phyloP scores from a whole-genome alignment of 2,113 vertebrate species.

The Ptychochromis oligacanthus region DNA sequence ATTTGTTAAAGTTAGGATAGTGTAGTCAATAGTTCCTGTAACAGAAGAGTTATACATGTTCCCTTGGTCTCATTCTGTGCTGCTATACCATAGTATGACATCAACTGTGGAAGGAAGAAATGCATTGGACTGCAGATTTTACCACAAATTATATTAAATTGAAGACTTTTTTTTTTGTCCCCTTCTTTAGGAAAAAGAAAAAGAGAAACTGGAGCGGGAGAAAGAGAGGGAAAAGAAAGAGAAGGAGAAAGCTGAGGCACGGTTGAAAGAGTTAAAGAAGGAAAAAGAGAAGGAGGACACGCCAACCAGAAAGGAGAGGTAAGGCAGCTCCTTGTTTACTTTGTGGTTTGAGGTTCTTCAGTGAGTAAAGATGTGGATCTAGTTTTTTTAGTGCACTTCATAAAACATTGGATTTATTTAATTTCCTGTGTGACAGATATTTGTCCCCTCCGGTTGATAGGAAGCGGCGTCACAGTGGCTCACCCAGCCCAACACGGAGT shows the following conservation, averaged over 20 bases:
- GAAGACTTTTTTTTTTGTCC: neutral
- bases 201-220: conserved; percentile 91
- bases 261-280: conserved; percentile 86
- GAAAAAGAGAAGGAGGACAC: conserved; percentile 93
- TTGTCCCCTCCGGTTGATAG: conserved; percentile 72
- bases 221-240: conserved; percentile 90
- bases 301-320: conserved; percentile 96
- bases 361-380: neutral
- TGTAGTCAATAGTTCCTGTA: too few relatives aligned
- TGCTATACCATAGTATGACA: too few relatives aligned
- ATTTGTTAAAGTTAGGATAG: too few relatives aligned
- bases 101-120: too few relatives aligned
- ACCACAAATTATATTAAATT: neutral
- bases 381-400: neutral
- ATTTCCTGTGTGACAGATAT: conserved; percentile 8
- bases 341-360: neutral
- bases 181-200: conserved; percentile 91
- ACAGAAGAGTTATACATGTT: too few relatives aligned
- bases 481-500: conserved; percentile 91
- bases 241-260: conserved; percentile 89
- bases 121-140: too few relatives aligned
- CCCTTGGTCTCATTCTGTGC: too few relatives aligned
- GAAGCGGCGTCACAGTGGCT: conserved; percentile 92
- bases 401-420: conserved; percentile 3
- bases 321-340: neutral